Percentiles rank a stretch among this genome's conserved stretches.
Evolutionary conservation across 2,797 vertebrate species (phyloP).

Genomic region (Strix occidentalis): DNA sequence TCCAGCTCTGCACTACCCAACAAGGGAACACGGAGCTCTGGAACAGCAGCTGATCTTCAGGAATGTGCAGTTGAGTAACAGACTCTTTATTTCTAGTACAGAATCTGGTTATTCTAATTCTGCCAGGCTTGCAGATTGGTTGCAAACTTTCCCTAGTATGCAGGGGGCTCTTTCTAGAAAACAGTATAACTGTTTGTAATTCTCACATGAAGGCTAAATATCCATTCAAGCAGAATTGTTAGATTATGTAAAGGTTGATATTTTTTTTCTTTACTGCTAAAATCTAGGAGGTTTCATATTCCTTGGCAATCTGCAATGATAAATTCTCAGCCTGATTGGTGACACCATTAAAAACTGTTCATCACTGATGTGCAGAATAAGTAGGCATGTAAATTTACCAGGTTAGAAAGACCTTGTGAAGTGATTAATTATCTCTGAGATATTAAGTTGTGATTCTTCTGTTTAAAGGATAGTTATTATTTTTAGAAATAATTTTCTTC

Average conservation of each 20-base stretch:
- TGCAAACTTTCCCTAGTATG: not conserved
- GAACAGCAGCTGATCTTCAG: not conserved
- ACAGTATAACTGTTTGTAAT: not conserved
- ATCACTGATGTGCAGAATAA: conserved; percentile 9
- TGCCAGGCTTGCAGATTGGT: not conserved
- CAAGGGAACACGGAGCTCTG: not conserved
- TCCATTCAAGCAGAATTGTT: not conserved
- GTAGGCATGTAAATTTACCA: not conserved
- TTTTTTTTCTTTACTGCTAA: not conserved
- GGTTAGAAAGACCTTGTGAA: not conserved
- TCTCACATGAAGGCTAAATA: not conserved
- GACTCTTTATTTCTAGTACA: not conserved
- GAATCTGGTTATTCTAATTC: not conserved
- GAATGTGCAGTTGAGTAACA: not conserved
- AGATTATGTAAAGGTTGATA: not conserved
- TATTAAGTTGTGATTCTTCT: not conserved
- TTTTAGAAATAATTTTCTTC: not conserved
- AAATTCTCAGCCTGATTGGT: not conserved
- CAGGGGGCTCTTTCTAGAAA: not conserved
- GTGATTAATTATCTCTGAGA: not conserved
- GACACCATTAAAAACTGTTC: not conserved
- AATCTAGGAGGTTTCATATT: not conserved
- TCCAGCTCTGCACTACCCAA: not conserved
- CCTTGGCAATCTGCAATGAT: not conserved
- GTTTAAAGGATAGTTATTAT: not conserved